phyloP scores from a whole-genome alignment of 2,888 invertebrate genomes.

The Aleiodes alternator region DNA sequence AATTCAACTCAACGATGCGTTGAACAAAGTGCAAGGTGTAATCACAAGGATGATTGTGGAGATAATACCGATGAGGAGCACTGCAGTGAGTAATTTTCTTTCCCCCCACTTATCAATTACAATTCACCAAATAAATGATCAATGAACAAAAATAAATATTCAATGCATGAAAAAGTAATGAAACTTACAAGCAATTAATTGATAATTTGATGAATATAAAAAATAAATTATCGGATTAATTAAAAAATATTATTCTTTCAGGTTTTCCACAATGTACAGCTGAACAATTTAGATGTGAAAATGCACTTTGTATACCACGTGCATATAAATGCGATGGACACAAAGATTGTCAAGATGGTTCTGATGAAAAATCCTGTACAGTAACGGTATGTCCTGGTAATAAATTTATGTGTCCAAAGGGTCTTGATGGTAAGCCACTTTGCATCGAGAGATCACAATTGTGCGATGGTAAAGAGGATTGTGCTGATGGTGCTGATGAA shows the following conservation, averaged over 20 bases:
- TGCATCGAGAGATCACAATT: constrained; percentile 92
- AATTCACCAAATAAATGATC: background rate
- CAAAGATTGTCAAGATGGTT: constrained; percentile 93
- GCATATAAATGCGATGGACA: constrained; percentile 91
- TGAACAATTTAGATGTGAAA: constrained; percentile 94
- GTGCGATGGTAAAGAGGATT: constrained; percentile 94
- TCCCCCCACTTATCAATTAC: background rate
- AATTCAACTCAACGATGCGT: constrained; percentile 88
- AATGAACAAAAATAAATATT: constrained; percentile 5
- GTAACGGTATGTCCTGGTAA: constrained; percentile 91
- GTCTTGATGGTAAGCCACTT: constrained; percentile 84
- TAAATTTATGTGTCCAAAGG: constrained; percentile 92
- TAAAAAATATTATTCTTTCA: constrained; percentile 70
- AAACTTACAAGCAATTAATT: background rate
- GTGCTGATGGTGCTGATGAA: constrained; percentile 94
- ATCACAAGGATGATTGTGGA: constrained; percentile 93
- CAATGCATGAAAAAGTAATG: background rate
- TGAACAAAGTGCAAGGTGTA: constrained; percentile 85
- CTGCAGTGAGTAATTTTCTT: constrained; percentile 83
- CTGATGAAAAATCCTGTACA: constrained; percentile 92
- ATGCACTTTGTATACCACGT: constrained; percentile 93
- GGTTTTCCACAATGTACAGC: constrained; percentile 92
- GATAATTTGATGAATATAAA: background rate
- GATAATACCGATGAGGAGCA: constrained; percentile 93
- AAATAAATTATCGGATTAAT: background rate